These are phyloP conservation scores for Drosophila punjabiensis DNA, from an alignment of 1,140 invertebrate species.

Conservation along the genomic window DNA sequence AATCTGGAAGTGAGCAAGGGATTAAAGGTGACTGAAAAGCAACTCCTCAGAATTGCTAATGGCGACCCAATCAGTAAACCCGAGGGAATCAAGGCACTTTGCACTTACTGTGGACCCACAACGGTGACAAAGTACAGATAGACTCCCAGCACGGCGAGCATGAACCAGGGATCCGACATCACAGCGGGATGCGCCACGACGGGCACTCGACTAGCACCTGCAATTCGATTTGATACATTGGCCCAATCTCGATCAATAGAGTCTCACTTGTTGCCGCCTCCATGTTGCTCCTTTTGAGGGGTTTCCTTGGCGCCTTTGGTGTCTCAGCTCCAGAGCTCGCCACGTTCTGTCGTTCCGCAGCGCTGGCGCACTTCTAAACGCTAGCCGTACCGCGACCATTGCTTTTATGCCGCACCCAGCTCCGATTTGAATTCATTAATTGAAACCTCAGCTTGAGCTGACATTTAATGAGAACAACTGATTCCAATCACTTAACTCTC, in stretches of 20 bases:
- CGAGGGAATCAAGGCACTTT: neutral
- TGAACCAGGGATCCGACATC: slow-evolving; percentile 84
- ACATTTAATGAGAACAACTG: slow-evolving; percentile 22
- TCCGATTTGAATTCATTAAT: slow-evolving; percentile 27
- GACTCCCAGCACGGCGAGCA: slow-evolving; percentile 45
- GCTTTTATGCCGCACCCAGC: slow-evolving; percentile 86
- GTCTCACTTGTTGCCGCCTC: slow-evolving; percentile 42
- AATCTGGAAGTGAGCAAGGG: slow-evolving; percentile 51
- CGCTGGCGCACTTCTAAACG: slow-evolving; percentile 87
- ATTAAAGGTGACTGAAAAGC: neutral
- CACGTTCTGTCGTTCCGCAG: slow-evolving; percentile 82
- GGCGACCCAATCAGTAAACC: neutral
- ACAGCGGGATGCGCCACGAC: slow-evolving; percentile 39
- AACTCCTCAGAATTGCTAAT: slow-evolving; percentile 19
- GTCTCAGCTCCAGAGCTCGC: neutral
- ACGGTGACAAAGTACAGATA: slow-evolving; percentile 61
- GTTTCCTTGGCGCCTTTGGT: neutral
- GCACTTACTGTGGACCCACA: slow-evolving; percentile 64
- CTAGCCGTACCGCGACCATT: slow-evolving; percentile 85
- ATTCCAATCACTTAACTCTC: slow-evolving; percentile 2
- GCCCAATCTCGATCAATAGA: neutral
- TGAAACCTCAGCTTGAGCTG: neutral
- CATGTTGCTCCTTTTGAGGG: slow-evolving; percentile 45
- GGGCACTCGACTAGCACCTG: neutral
- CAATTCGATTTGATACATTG: neutral